A percentile compares a stretch with the other conserved stretches of the same genome.
These are phyloP conservation scores for Lycorma delicatula DNA, from an alignment of 1,140 invertebrate species.

Conservation along the genomic window DNA sequence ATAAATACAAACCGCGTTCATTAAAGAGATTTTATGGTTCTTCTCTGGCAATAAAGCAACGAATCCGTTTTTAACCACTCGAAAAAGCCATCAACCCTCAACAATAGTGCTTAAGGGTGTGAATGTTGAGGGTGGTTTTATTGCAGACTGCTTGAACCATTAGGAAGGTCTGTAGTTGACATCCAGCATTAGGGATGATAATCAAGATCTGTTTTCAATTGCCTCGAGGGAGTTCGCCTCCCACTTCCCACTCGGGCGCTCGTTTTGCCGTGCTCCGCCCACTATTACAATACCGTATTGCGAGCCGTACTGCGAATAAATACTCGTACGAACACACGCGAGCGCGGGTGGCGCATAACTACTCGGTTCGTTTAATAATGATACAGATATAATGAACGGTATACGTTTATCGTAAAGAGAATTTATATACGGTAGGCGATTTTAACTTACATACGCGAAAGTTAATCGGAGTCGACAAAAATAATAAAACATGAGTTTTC, in stretches of 20 bases:
- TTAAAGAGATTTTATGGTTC: too few relatives aligned
- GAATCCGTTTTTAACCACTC: conserved; percentile 29
- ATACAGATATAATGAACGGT: too few relatives aligned
- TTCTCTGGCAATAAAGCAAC: conserved; percentile 31
- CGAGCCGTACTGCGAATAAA: too few relatives aligned
- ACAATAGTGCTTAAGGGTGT: conserved; percentile 39
- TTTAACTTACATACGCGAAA: too few relatives aligned
- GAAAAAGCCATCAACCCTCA: conserved; percentile 36
- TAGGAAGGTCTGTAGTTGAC: conserved; percentile 4
- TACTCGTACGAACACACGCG: too few relatives aligned
- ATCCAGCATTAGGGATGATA: conserved; percentile 13
- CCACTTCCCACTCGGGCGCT: neutral
- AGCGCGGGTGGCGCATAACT: too few relatives aligned
- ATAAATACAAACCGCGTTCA: too few relatives aligned
- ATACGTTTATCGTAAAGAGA: too few relatives aligned
- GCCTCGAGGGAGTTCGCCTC: neutral
- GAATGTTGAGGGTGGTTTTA: conserved; percentile 35
- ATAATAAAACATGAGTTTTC: too few relatives aligned
- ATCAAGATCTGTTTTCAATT: conserved; percentile 26
- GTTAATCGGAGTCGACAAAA: too few relatives aligned
- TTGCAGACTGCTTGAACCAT: conserved; percentile 30
- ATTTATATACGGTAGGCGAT: too few relatives aligned
- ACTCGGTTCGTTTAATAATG: too few relatives aligned
- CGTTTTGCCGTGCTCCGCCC: neutral
- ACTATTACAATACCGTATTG: neutral